Percentiles rank a stretch among this genome's conserved stretches.
phyloP scores from a whole-genome alignment of 2,888 invertebrate genomes.

The Linyphia triangularis region DNA sequence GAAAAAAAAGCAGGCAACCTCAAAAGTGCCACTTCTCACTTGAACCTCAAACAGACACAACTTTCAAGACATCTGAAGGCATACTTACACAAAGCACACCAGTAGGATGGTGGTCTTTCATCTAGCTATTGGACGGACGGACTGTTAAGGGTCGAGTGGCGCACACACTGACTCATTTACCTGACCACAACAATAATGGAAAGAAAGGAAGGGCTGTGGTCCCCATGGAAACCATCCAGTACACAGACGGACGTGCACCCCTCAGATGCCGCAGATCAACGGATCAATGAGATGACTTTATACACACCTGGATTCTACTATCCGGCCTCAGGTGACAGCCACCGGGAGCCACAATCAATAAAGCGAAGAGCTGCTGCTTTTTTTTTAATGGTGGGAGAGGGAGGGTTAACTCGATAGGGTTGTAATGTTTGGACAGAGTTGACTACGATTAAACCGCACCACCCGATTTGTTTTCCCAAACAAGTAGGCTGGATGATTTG shows the following conservation, averaged over 20 bases:
- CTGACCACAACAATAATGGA: conserved; percentile 26
- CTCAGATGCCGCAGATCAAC: conserved; percentile 65
- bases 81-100: too few species aligned
- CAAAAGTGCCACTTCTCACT: too few species aligned
- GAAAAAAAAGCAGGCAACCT: too few species aligned
- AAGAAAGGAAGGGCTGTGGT: conserved; percentile 58
- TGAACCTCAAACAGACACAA: too few species aligned
- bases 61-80: too few species aligned
- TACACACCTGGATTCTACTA: conserved; percentile 34
- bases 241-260: conserved; percentile 72
- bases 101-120: background rate
- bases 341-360: conserved; percentile 63
- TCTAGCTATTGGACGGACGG: background rate
- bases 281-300: conserved; percentile 74
- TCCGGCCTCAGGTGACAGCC: conserved; percentile 69
- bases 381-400: too few species aligned
- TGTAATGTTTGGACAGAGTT: too few species aligned
- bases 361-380: background rate
- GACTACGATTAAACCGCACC: too few species aligned
- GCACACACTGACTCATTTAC: conserved; percentile 55
- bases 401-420: too few species aligned
- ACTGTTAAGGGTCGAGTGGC: conserved; percentile 28
- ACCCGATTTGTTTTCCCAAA: too few species aligned
- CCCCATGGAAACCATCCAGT: conserved; percentile 73
- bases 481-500: too few species aligned